These are phyloP conservation scores for Halocynthia roretzi DNA, from an alignment of 23 tunicate genomes.

Conservation along the genomic window DNA sequence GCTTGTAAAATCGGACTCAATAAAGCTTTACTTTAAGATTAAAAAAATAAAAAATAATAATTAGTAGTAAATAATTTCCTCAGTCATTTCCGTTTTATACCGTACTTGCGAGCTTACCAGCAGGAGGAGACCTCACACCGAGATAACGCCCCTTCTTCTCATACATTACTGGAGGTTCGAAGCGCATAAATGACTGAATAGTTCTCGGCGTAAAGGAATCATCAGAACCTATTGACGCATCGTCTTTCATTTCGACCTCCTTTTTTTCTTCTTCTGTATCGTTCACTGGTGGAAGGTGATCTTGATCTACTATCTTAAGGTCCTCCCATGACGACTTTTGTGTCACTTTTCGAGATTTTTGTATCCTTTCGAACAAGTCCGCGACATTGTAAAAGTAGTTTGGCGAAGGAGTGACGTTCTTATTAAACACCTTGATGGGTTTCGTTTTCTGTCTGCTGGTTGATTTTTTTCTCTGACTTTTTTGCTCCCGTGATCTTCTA, in stretches of 20 bases:
- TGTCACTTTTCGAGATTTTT: constrained; percentile 1
- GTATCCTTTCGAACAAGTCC: constrained; percentile 49
- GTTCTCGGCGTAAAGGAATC: constrained; percentile 32
- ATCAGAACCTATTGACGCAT: constrained; percentile 29
- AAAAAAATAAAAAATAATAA: background rate
- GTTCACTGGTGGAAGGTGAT: constrained; percentile 3
- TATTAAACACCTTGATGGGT: constrained; percentile 15
- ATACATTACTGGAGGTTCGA: constrained; percentile 60
- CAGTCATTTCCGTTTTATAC: background rate
- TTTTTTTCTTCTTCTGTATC: background rate
- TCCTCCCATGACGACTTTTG: constrained; percentile 11
- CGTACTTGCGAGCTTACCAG: constrained; percentile 26
- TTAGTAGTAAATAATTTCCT: background rate
- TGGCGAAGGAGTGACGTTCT: constrained; percentile 31
- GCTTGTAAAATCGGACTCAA: background rate
- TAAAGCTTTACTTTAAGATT: background rate
- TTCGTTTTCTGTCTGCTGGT: too few species aligned
- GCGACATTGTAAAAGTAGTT: constrained; percentile 63
- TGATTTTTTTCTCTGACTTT: too few species aligned
- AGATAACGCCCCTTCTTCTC: constrained; percentile 51
- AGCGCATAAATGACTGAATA: constrained; percentile 33
- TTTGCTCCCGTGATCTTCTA: too few species aligned
- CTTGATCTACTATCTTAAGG: background rate
- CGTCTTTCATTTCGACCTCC: constrained; percentile 20
- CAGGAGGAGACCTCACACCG: constrained; percentile 36